Evolutionary conservation across 2,888 invertebrate genomes (phyloP), one percentile per base, ranked within the genome.

Genomic region (Chloromyia formosa): DNA sequence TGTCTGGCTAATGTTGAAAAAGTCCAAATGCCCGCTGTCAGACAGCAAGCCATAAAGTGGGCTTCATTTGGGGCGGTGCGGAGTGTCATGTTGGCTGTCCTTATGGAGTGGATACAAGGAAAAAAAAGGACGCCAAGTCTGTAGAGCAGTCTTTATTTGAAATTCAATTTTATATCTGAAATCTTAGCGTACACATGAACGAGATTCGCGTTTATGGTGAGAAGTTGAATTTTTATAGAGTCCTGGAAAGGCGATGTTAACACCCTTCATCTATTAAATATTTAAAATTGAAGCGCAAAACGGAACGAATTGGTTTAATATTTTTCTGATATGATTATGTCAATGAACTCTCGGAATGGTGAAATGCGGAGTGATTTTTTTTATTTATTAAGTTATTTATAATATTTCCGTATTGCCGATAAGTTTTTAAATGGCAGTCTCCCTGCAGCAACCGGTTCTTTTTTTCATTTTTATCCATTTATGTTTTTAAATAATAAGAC

Each of bases 161-260:
- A 71, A 71, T 71, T 71, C 71, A 71, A 56, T 71, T 71, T 71
- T 40, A 71, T 71, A 35, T 71, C 14, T 35, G 14, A 45, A 66
- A 49, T 49, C 49, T 66, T 16, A 23, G 27, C 60, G 60, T 27
- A 60, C 23, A n/a, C 62, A 42, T 16, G n/a, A 18, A 4, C n/a
- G 12, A 16, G 35, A 16, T 42, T 18, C 35, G 42, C 14, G 7
- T 49, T 10, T 45, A 42, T 27, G 27, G 12, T n/a, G 16, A 40
- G 23, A 16, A 22, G 62, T 10, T 49, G 66, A 49, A n/a, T 42
- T 66, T 66, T 22, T 14, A 49, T 66, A 12, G 60, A n/a, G 27
- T 12, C 14, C 27, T 35, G 27, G 16, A 27, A 35, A 40, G 5
- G 18, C n/a, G 45, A 14, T 49, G 49, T 12, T 49, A 49, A n/a